A percentile compares a stretch with the other conserved stretches of the same genome.
Conservation (phyloP, 2,888 invertebrate species). For the Eretmocerus hayati region DNA sequence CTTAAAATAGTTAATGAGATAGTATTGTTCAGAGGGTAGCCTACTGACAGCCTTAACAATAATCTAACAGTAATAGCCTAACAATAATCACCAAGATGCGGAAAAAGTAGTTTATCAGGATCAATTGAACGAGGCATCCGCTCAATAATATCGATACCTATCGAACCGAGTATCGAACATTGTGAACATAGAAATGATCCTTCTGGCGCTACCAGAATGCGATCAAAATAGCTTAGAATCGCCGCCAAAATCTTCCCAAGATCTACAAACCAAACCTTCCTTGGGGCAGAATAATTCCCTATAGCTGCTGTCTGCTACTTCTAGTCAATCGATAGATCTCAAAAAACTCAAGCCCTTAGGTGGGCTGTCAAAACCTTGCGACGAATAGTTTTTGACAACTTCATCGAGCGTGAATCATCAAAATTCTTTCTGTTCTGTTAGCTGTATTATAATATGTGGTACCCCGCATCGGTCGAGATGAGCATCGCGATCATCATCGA, state of each 20-base stretch:
- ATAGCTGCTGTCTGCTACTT: conserved; percentile 2
- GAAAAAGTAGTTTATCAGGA: too few relatives aligned
- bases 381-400: conserved; percentile 17
- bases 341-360: conserved; percentile 10
- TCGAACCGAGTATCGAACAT: too few relatives aligned
- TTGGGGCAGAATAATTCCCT: conserved; percentile 19
- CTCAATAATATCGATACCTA: conserved; percentile 22
- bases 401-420: conserved; percentile 22
- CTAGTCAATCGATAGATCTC: conserved; percentile 16
- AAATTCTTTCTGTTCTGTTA: conserved; percentile 4
- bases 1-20: too few relatives aligned
- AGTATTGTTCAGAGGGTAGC: too few relatives aligned
- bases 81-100: too few relatives aligned
- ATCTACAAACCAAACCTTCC: too few relatives aligned
- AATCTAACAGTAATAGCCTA: too few relatives aligned
- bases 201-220: conserved; percentile 21
- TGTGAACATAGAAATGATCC: too few relatives aligned
- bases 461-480: too few relatives aligned
- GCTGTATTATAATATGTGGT: too few relatives aligned
- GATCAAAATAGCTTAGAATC: conserved; percentile 1
- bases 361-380: conserved; percentile 16
- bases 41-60: too few relatives aligned
- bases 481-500: background rate
- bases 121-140: too few relatives aligned
- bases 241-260: conserved; percentile 1